phyloP scores from a whole-genome alignment of 2,888 invertebrate species.

The Drosophila paramelanica region DNA sequence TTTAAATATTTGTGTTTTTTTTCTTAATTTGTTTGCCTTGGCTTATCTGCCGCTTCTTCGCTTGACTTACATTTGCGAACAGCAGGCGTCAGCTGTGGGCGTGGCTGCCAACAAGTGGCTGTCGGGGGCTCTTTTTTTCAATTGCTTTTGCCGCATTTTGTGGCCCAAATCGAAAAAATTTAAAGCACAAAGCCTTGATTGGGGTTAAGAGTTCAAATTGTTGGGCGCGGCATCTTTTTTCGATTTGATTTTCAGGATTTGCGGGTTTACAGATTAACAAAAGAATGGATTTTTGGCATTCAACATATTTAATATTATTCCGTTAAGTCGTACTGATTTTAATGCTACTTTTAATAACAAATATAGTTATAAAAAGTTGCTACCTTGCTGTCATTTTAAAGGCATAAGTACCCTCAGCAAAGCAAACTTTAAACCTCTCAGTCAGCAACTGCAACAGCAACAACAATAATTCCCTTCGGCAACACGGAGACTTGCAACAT shows the following conservation, averaged over 20 bases:
- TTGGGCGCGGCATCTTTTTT: neutral
- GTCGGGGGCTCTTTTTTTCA: slow-evolving; percentile 29
- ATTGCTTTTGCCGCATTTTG: slow-evolving; percentile 19
- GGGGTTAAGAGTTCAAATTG: slow-evolving; percentile 53
- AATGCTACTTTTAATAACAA: too few species aligned
- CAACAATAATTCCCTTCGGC: slow-evolving; percentile 11
- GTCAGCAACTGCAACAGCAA: slow-evolving; percentile 6
- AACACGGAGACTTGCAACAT: slow-evolving; percentile 31
- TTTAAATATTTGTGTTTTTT: slow-evolving; percentile 25
- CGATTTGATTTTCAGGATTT: too few species aligned
- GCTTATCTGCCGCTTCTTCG: slow-evolving; percentile 31
- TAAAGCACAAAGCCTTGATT: slow-evolving; percentile 32
- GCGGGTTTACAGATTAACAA: too few species aligned
- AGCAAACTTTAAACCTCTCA: neutral
- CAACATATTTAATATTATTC: neutral
- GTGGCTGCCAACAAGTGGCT: slow-evolving; percentile 65
- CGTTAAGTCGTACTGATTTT: neutral
- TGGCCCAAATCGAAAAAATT: slow-evolving; percentile 3
- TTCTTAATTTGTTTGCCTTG: slow-evolving; percentile 25
- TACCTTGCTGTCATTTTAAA: neutral
- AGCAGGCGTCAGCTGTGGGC: slow-evolving; percentile 8
- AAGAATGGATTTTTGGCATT: too few species aligned
- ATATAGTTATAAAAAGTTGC: neutral
- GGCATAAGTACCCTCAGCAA: neutral
- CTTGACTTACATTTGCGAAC: slow-evolving; percentile 27